A percentile compares a stretch with the other conserved stretches of the same genome.
These are phyloP conservation scores for Noctua janthina DNA, from an alignment of 2,888 invertebrate species.

Conservation along the genomic window DNA sequence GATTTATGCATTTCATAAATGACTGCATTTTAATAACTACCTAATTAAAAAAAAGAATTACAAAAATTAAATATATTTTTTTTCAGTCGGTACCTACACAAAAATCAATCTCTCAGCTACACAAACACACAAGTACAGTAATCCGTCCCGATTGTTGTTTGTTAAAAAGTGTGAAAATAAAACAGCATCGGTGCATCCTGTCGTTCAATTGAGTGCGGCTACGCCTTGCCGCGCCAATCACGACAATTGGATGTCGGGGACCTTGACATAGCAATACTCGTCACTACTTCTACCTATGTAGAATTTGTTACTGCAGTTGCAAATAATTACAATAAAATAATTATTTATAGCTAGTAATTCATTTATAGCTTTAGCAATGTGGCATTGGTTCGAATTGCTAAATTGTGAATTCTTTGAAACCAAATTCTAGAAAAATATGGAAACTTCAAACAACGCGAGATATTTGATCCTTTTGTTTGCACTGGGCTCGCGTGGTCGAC, in stretches of 20 bases:
- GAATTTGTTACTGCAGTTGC: neutral
- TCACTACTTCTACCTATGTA: slow-evolving; percentile 18
- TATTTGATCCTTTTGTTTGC: neutral
- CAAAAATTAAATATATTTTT: too few relatives aligned
- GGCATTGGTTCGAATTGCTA: neutral
- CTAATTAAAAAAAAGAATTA: too few relatives aligned
- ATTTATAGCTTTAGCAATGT: neutral
- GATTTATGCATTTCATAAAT: too few relatives aligned
- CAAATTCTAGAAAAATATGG: neutral
- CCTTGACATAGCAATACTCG: slow-evolving; percentile 58
- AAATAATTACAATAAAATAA: neutral
- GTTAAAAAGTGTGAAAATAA: slow-evolving; percentile 48
- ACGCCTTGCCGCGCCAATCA: slow-evolving; percentile 41
- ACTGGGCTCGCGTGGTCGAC: neutral
- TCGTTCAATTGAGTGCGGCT: slow-evolving; percentile 59
- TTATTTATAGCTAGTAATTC: neutral
- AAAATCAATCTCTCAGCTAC: neutral
- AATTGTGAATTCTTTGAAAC: neutral
- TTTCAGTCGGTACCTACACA: neutral
- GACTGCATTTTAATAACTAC: too few relatives aligned
- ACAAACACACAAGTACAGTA: neutral
- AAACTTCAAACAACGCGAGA: neutral
- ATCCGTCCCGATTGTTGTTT: neutral
- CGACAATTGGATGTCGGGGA: slow-evolving; percentile 59
- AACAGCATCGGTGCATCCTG: slow-evolving; percentile 53